phyloP scores from a whole-genome alignment of 2,888 invertebrate species.

The Melinaea marsaeus region DNA sequence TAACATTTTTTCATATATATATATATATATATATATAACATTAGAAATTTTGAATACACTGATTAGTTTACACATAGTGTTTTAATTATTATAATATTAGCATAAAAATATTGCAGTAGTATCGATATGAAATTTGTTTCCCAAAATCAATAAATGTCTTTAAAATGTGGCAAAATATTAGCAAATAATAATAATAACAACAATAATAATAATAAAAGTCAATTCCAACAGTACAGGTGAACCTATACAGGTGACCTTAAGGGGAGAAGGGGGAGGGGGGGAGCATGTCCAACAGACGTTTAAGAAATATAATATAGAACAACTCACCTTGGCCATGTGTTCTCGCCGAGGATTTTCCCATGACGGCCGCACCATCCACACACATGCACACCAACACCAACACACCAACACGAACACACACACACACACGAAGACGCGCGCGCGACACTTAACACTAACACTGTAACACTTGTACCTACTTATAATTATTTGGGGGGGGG shows the following conservation, averaged over 20 bases:
- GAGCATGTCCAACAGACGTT: conserved; percentile 43
- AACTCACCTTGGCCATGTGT: conserved; percentile 78
- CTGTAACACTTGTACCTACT: conserved; percentile 58
- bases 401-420: conserved; percentile 49
- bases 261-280: conserved; percentile 35
- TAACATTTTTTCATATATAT: too few species aligned
- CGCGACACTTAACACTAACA: conserved; percentile 67
- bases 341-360: conserved; percentile 79
- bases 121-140: too few species aligned
- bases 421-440: conserved; percentile 68
- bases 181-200: too few species aligned
- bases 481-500: conserved; percentile 50
- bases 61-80: too few species aligned
- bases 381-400: conserved; percentile 53
- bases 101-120: too few species aligned
- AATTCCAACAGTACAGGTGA: too few species aligned
- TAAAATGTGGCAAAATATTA: not conserved
- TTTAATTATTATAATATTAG: too few species aligned
- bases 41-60: too few species aligned
- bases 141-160: not conserved
- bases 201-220: too few species aligned
- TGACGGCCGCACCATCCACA: conserved; percentile 77
- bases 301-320: conserved; percentile 41
- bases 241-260: conserved; percentile 18
- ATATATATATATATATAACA: too few species aligned